Base-by-base conservation (phyloP, 2,888 invertebrate species). In the Zygothrica quintamaculata region DNA sequence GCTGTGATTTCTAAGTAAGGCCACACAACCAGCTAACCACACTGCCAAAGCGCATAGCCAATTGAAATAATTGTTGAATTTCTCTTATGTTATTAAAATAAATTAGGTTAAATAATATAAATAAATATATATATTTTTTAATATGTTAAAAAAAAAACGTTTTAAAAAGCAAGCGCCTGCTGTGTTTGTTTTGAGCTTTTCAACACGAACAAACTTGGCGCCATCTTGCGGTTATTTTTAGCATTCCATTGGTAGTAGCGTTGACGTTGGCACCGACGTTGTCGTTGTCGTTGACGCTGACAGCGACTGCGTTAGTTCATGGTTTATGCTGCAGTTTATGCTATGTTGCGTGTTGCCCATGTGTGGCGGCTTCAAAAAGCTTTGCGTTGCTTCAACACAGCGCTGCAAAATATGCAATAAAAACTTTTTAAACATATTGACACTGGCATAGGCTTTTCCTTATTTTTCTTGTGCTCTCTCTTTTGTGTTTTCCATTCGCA, bases 21-120 rank as follows among this genome's bases (percentile, higher is more conserved):
- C 90, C 90, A 94, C 96, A 98, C 98, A 98, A 98, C 98, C 98
- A 98, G 98, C 98, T 98, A 98, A 98, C 98, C 97, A 98, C 98
- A 98, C 98, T 98, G 98, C 98, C 98, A 97, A 93, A 93, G 94
- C 94, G 95, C 93, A 92, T 93, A 90, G 92, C 92, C 90, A 86
- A 90, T 84, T 74, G 59, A 76, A 64, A 68, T 42, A 18, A 58
- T 57, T n/a, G n/a, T n/a, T n/a, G n/a, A n/a, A 48, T 67, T 53
- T 8, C 3, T 8, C 12, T 3, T 13, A 26, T 8, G 51, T 18
- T 42, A 37, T 40, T 51, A n/a, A n/a, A n/a, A n/a, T 26, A 46
- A 12, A 42, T 68, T 61, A 48, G 25, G n/a, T 25, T 33, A 64
- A 39, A 44, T 34, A 52, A 26, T 34, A 18, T 42, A 25, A 37